phyloP scores from a whole-genome alignment of 2,113 vertebrate species.

The Myiagra hebetior region DNA sequence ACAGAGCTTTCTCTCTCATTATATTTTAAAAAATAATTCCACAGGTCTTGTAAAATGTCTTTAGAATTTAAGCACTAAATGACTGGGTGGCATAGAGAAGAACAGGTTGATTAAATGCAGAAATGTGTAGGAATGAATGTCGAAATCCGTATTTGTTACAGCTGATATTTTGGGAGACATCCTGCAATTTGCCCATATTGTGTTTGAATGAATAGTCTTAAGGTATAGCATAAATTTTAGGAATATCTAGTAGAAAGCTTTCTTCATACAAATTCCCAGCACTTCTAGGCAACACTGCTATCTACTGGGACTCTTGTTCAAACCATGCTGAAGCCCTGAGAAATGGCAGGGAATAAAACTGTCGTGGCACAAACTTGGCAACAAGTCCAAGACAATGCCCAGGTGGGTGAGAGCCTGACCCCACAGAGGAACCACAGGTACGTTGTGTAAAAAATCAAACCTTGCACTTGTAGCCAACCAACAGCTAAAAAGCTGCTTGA shows the following conservation, averaged over 20 bases:
- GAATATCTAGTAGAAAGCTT: background rate
- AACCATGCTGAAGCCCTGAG: background rate
- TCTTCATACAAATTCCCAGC: background rate
- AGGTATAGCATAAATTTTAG: background rate
- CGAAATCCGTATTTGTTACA: background rate
- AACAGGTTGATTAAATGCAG: background rate
- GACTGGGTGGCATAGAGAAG: background rate
- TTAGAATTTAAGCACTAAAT: background rate
- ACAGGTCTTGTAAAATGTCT: background rate
- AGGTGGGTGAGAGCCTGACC: background rate
- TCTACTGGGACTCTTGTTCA: background rate
- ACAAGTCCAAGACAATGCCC: background rate
- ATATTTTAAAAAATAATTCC: background rate
- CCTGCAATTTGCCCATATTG: constrained; percentile 1
- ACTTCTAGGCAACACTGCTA: background rate
- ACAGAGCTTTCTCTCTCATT: background rate
- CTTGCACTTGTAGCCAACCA: background rate
- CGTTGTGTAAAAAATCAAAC: background rate
- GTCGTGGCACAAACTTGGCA: background rate
- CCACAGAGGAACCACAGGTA: background rate
- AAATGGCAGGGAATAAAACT: background rate
- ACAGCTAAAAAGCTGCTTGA: background rate
- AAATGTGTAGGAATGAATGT: background rate
- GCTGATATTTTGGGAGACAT: background rate
- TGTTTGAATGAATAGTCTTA: constrained; percentile 4